These are phyloP conservation scores for Danionella cerebrum DNA, from an alignment of 2,113 vertebrate species.

Conservation along the genomic window DNA sequence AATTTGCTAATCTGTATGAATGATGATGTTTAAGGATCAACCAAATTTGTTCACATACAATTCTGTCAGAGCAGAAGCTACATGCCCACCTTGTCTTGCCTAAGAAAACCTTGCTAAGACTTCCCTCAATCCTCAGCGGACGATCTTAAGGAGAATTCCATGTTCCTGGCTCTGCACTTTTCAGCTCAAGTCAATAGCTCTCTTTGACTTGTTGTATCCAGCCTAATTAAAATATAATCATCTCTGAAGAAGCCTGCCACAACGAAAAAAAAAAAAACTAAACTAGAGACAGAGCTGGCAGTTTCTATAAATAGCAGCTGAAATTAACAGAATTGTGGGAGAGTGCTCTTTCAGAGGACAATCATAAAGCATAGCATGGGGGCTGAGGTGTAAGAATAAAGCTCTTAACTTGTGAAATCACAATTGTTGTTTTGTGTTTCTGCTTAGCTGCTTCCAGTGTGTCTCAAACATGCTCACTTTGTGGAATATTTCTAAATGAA, in stretches of 20 bases:
- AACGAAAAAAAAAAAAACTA: neutral
- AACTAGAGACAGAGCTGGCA: neutral
- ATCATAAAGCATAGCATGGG: neutral
- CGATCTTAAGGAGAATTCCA: conserved; percentile 30
- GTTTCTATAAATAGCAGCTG: conserved; percentile 30
- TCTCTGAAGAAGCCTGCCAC: neutral
- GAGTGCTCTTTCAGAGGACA: conserved; percentile 2
- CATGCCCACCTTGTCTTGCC: neutral
- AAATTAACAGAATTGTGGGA: conserved; percentile 23
- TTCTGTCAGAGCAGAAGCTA: too few species aligned
- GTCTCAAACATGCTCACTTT: neutral
- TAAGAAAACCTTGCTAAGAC: neutral
- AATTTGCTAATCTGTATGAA: too few species aligned
- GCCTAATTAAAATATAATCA: conserved; percentile 45
- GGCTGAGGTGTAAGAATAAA: neutral
- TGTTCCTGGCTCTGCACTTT: conserved; percentile 24
- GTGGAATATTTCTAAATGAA: conserved; percentile 10
- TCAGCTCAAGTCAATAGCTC: conserved; percentile 15
- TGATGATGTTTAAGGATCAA: too few species aligned
- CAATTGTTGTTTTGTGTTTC: neutral
- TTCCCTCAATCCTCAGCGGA: conserved; percentile 23
- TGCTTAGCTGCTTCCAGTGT: neutral
- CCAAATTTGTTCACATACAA: too few species aligned
- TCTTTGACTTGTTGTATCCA: conserved; percentile 27
- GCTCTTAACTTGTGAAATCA: conserved; percentile 1